A percentile compares a stretch with the other conserved stretches of the same genome.
Evolutionary conservation across 2,888 invertebrate genomes (phyloP).

Genomic region (Cheilosia vulpina): DNA sequence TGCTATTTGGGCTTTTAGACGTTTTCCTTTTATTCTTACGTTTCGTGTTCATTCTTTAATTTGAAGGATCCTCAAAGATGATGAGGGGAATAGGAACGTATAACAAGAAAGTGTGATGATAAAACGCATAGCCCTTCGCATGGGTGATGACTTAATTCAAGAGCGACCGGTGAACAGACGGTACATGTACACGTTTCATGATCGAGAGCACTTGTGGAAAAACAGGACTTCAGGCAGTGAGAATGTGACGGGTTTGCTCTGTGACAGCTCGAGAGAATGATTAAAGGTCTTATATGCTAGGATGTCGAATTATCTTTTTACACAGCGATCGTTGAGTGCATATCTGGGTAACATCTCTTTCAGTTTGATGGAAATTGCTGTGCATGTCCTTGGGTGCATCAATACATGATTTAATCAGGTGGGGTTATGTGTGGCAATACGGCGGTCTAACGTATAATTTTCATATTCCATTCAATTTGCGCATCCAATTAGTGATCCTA

Average conservation of each 20-base stretch:
- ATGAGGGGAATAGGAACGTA: background rate
- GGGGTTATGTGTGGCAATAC: too few relatives aligned
- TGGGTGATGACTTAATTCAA: constrained; percentile 65
- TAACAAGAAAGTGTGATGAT: constrained; percentile 15
- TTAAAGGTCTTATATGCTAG: constrained; percentile 35
- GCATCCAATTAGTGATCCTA: too few relatives aligned
- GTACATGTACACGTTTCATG: constrained; percentile 23
- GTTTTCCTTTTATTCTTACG: constrained; percentile 13
- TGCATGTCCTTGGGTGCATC: too few relatives aligned
- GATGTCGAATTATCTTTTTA: constrained; percentile 36
- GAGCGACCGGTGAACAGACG: constrained; percentile 33
- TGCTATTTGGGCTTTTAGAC: constrained; percentile 43
- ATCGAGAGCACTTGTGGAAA: constrained; percentile 46
- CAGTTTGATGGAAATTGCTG: too few relatives aligned
- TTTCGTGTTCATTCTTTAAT: constrained; percentile 51
- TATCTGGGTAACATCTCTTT: background rate
- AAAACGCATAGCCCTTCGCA: constrained; percentile 31
- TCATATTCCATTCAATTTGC: too few relatives aligned
- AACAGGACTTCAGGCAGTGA: constrained; percentile 15
- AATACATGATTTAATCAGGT: too few relatives aligned
- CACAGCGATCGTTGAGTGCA: background rate
- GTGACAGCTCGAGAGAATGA: constrained; percentile 46
- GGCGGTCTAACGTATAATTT: too few relatives aligned
- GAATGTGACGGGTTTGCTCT: constrained; percentile 12
- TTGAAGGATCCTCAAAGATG: constrained; percentile 36